A percentile compares a stretch with the other conserved stretches of the same genome.
phyloP scores from a whole-genome alignment of 2,797 vertebrate species.

The Syndactyla subalaris region DNA sequence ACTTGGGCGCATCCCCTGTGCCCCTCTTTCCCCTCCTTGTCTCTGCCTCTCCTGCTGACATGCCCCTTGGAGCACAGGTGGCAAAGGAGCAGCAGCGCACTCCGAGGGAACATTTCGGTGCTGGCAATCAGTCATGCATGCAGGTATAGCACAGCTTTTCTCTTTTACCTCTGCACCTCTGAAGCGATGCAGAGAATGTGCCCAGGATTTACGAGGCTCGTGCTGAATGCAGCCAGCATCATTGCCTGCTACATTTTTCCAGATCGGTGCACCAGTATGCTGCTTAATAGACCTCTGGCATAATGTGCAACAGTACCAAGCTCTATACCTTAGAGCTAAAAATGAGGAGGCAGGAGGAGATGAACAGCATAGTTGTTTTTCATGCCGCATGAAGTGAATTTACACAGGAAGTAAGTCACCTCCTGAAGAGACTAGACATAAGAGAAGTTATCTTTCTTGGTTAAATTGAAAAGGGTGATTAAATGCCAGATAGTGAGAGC shows the following conservation, averaged over 20 bases:
- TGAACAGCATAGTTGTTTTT: constrained; percentile 34
- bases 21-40: neutral
- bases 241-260: constrained; percentile 60
- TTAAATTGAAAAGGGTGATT: constrained; percentile 33
- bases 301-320: constrained; percentile 11
- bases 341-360: constrained; percentile 29
- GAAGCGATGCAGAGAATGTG: neutral
- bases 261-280: constrained; percentile 55
- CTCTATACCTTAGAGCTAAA: constrained; percentile 37
- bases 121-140: neutral
- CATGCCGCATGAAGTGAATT: neutral
- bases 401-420: constrained; percentile 56
- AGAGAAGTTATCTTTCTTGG: neutral
- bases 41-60: neutral
- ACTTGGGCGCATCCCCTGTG: neutral
- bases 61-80: neutral
- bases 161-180: constrained; percentile 24
- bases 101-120: neutral
- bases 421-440: constrained; percentile 1
- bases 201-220: constrained; percentile 5
- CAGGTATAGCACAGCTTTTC: neutral
- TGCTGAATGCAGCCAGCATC: constrained; percentile 40
- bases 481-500: neutral
- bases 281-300: constrained; percentile 62
- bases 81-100: fast-evolving